Evolutionary conservation across 1,140 invertebrate genomes (phyloP), one percentile per base, ranked within the genome.

Genomic region (Anoplophora glabripennis): DNA sequence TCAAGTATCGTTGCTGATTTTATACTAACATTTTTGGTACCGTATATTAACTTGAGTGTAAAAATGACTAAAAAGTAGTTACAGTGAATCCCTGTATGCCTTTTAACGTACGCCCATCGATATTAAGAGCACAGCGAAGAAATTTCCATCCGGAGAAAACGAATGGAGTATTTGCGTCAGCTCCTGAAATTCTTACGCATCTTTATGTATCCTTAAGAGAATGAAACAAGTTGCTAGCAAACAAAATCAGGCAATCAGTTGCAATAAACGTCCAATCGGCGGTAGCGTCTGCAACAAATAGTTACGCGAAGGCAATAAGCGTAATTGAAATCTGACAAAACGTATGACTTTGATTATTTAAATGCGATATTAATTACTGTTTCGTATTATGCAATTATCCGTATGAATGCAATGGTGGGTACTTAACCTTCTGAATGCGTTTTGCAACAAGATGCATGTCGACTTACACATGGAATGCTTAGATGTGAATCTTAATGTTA

Each of bases 401-500:
- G 28, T 51, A 12, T 41, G 40, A 51, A 45, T 34, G 49, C 48
- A 59, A 58, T 40, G 7, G n/a, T 45, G 49, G 42, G 40, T 61
- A 61, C 52, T 51, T 61, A 61, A 56, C 53, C 59, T 61, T 56
- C 58, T 55, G 47, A 47, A 12, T 36, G 28, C 46, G 28, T 62
- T 62, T 62, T 57, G 61, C 61, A 63, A 63, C 34, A 48, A 57
- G 60, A 62, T 62, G 51, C 54, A 62, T 62, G 60, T 62, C 55
- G 60, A 62, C 45, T 62, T 57, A 48, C 61, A 58, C 57, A 37
- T 37, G 61, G 61, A 63, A 63, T 63, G 56, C 51, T 49, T 54
- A 63, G 61, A 63, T 58, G 61, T 63, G 61, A 58, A 63, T 63
- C 56, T 63, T 54, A 58, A 63, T 62, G 60, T 62, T 62, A 62